These are phyloP conservation scores for Dioctria rufipes DNA, from an alignment of 2,888 invertebrate genomes.

Conservation along the genomic window DNA sequence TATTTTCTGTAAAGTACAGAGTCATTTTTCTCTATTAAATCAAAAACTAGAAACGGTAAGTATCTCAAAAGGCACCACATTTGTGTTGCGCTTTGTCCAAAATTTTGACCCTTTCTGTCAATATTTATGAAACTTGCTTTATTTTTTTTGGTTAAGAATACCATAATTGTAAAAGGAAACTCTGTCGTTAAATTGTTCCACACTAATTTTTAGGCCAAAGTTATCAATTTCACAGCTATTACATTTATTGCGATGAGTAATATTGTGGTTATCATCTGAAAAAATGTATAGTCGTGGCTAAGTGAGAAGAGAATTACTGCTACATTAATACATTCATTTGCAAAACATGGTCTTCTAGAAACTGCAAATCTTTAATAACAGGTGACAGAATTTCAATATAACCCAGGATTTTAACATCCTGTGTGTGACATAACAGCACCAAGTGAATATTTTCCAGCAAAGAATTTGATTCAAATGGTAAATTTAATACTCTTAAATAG, in stretches of 20 bases:
- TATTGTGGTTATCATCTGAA: background rate
- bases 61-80: too few species aligned
- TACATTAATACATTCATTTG: background rate
- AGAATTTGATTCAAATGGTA: constrained; percentile 54
- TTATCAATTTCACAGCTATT: constrained; percentile 17
- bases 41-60: too few species aligned
- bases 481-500: constrained; percentile 58
- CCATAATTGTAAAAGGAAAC: background rate
- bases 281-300: background rate
- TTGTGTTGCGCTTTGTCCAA: background rate
- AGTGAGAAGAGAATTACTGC: background rate
- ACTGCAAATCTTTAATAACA: background rate
- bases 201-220: constrained; percentile 18
- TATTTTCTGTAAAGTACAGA: too few species aligned
- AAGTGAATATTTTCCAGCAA: constrained; percentile 57
- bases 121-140: constrained; percentile 2
- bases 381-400: background rate
- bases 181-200: constrained; percentile 8
- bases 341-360: background rate
- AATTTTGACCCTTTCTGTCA: background rate
- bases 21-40: too few species aligned
- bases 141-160: background rate
- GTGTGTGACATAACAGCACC: background rate
- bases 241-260: background rate
- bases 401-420: background rate